These are phyloP conservation scores for Bostrychus sinensis DNA, from an alignment of 2,113 vertebrate genomes.

Conservation along the genomic window DNA sequence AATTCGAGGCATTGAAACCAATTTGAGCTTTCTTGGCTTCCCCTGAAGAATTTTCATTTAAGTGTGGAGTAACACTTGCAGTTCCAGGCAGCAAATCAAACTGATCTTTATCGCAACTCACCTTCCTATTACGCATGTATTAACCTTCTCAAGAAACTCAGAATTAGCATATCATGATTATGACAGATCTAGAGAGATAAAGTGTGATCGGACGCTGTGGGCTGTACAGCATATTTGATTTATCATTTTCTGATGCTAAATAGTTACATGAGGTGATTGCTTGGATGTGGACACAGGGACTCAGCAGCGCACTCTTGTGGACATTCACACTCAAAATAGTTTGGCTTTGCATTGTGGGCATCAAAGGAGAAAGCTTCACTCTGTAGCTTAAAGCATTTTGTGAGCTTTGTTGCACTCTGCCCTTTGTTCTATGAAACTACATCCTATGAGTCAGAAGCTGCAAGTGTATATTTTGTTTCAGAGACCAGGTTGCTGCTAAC, in stretches of 20 bases:
- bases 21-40: constrained; percentile 33
- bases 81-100: constrained; percentile 61
- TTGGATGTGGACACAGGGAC: constrained; percentile 28
- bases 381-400: neutral
- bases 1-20: constrained; percentile 34
- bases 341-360: constrained; percentile 1
- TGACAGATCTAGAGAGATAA: constrained; percentile 26
- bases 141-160: constrained; percentile 43
- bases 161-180: constrained; percentile 48
- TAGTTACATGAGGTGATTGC: constrained; percentile 5
- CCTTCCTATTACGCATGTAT: constrained; percentile 39
- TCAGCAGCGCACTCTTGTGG: constrained; percentile 77
- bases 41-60: constrained; percentile 53
- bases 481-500: constrained; percentile 2
- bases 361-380: constrained; percentile 8
- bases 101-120: constrained; percentile 60
- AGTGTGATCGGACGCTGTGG: constrained; percentile 8
- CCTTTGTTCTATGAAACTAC: constrained; percentile 19
- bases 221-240: constrained; percentile 20
- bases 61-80: constrained; percentile 43
- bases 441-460: constrained; percentile 21
- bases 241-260: constrained; percentile 15
- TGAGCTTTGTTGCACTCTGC: constrained; percentile 20
- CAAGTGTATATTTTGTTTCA: constrained; percentile 32
- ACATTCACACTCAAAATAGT: constrained; percentile 8